These are phyloP conservation scores for Cinara cedri DNA, from an alignment of 2,888 invertebrate genomes.

Conservation along the genomic window DNA sequence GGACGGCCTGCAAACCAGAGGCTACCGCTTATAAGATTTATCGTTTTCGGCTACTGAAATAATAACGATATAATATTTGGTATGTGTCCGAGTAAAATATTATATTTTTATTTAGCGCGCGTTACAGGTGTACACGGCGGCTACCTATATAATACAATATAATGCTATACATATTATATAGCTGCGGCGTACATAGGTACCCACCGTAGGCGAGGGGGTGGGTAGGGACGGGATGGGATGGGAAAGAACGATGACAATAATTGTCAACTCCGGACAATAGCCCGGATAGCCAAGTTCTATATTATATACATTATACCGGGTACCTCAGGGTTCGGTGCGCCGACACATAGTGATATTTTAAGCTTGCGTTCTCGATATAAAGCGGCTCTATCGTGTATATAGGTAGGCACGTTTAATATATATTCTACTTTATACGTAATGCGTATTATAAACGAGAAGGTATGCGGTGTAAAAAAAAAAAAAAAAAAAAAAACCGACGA, in stretches of 20 bases:
- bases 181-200: no score
- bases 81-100: constrained; percentile 19
- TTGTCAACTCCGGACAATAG: constrained; percentile 33
- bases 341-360: constrained; percentile 29
- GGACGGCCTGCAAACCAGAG: not conserved
- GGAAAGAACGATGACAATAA: constrained; percentile 25
- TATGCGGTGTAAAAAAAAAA: no score
- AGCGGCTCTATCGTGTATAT: not conserved
- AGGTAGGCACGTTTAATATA: not conserved
- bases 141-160: no score
- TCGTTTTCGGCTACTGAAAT: constrained; percentile 55
- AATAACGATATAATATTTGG: no score
- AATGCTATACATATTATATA: no score
- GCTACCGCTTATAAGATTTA: constrained; percentile 49
- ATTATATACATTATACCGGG: not conserved
- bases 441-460: no score
- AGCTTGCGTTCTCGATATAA: no score
- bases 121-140: not conserved
- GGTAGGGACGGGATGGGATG: not conserved
- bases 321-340: no score
- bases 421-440: no score
- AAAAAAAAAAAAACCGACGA: no score
- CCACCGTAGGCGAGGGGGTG: no score
- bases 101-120: constrained; percentile 14
- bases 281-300: not conserved